Conservation (phyloP, 2,797 vertebrate genomes). For the Phoxinus dragarum region DNA sequence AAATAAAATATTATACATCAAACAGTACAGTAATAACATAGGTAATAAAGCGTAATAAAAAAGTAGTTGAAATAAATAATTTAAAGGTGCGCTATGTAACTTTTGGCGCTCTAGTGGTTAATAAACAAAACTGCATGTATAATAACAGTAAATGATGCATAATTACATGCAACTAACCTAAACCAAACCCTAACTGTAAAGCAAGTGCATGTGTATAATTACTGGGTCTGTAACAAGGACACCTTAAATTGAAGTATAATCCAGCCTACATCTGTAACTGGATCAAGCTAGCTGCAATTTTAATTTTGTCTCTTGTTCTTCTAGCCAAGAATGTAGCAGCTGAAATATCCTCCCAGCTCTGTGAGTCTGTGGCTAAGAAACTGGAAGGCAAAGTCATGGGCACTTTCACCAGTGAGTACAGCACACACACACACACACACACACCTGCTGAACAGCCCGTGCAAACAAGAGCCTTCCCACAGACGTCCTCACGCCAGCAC, state of each 20-base stretch:
- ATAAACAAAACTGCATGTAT: not conserved
- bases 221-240: not conserved
- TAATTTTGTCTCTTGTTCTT: constrained; percentile 15
- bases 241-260: not conserved
- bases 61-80: no score
- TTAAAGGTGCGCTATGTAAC: no score
- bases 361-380: constrained; percentile 95
- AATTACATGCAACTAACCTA: not conserved
- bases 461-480: constrained; percentile 32
- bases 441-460: not conserved
- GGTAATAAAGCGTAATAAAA: no score
- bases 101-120: no score
- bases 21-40: no score
- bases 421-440: no score
- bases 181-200: not conserved
- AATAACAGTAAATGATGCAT: not conserved
- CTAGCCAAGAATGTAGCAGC: constrained; percentile 97
- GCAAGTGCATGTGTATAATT: no score
- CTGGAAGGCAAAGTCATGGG: constrained; percentile 99
- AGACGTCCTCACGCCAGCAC: not conserved
- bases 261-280: not conserved
- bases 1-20: no score
- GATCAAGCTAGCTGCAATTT: not conserved
- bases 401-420: constrained; percentile 91
- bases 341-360: constrained; percentile 92